Evolutionary conservation across 1,140 invertebrate genomes (phyloP).

Genomic region (Thaumetopoea pityocampa): DNA sequence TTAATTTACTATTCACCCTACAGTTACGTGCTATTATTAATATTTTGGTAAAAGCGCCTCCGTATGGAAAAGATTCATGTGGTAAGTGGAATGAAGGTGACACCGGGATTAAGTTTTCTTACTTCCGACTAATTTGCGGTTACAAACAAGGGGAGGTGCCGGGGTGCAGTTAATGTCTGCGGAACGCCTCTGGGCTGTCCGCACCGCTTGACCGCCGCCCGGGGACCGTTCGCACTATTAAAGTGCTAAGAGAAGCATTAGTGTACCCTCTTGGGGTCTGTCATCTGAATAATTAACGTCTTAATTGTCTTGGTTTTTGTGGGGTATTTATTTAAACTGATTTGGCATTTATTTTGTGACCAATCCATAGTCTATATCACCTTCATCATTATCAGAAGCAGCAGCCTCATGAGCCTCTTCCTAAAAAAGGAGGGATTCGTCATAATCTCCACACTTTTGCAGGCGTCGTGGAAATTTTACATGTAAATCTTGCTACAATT

Average conservation of each 20-base stretch:
- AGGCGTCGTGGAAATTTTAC: no score
- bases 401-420: no score
- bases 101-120: constrained; percentile 45
- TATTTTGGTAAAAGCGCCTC: constrained; percentile 43
- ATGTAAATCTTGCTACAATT: no score
- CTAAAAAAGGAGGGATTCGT: no score
- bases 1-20: constrained; percentile 72
- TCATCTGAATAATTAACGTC: constrained; percentile 64
- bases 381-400: no score
- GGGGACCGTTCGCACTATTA: constrained; percentile 59
- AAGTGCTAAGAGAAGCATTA: constrained; percentile 69
- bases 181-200: constrained; percentile 56
- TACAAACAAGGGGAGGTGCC: constrained; percentile 61
- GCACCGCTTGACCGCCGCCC: constrained; percentile 52
- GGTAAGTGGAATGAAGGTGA: constrained; percentile 27
- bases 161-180: constrained; percentile 47
- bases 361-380: no score
- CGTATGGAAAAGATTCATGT: constrained; percentile 43
- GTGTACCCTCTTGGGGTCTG: constrained; percentile 50
- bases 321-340: no score
- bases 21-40: constrained; percentile 53
- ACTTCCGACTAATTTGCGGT: constrained; percentile 56
- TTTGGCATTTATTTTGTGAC: no score
- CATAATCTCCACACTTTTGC: no score
- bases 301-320: constrained; percentile 52